A percentile compares a stretch with the other conserved stretches of the same genome.
These are phyloP conservation scores for Genyomyrus donnyi DNA, from an alignment of 2,113 vertebrate genomes.

Conservation along the genomic window DNA sequence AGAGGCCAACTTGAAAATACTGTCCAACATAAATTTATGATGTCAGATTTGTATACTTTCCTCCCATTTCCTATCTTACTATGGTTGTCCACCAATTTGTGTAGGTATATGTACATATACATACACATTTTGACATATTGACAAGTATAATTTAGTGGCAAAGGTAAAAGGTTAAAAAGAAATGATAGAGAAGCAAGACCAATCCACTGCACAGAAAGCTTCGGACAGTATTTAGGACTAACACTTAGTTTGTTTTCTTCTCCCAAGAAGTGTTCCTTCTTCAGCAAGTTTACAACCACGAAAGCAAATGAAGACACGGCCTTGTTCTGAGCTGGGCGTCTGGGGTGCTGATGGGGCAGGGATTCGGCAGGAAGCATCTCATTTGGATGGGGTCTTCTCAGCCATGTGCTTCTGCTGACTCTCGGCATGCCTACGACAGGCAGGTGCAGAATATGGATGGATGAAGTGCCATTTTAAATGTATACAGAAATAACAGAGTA, in stretches of 20 bases:
- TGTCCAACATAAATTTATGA: slow-evolving; percentile 73
- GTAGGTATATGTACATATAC: slow-evolving; percentile 19
- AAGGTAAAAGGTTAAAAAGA: slow-evolving; percentile 86
- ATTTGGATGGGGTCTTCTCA: slow-evolving; percentile 91
- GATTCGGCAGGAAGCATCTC: slow-evolving; percentile 42
- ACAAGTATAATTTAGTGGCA: slow-evolving; percentile 86
- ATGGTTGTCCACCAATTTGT: slow-evolving; percentile 68
- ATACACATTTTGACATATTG: slow-evolving; percentile 51
- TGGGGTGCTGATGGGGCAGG: slow-evolving; percentile 8
- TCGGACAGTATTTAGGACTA: slow-evolving; percentile 78
- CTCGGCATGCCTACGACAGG: slow-evolving; percentile 78
- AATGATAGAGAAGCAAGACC: slow-evolving; percentile 86
- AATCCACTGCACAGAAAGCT: slow-evolving; percentile 90
- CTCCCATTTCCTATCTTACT: slow-evolving; percentile 64
- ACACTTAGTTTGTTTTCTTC: slow-evolving; percentile 63
- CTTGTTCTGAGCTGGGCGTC: slow-evolving; percentile 47
- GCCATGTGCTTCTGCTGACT: slow-evolving; percentile 98
- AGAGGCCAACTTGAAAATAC: slow-evolving; percentile 81
- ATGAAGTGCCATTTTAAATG: background rate
- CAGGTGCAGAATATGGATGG: background rate
- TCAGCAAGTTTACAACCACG: slow-evolving; percentile 67
- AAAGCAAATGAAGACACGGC: slow-evolving; percentile 69
- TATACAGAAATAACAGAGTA: background rate
- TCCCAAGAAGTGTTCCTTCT: slow-evolving; percentile 54
- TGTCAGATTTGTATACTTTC: slow-evolving; percentile 71